phyloP scores from a whole-genome alignment of 2,888 invertebrate species.

The Protophormia terraenovae region DNA sequence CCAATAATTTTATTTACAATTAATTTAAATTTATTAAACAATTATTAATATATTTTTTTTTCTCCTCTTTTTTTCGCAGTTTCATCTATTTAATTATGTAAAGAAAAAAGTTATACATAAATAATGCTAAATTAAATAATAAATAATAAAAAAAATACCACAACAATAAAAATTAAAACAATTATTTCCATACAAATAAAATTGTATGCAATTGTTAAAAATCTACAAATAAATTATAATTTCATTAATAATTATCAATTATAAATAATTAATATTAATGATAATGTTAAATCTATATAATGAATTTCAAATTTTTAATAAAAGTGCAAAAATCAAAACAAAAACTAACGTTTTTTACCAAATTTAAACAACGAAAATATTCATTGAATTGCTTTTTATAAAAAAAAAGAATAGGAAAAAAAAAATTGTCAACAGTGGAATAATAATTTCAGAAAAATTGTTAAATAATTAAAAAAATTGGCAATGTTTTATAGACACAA shows the following conservation, averaged over 20 bases:
- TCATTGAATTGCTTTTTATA: background rate
- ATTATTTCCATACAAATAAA: background rate
- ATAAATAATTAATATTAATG: conserved; percentile 12
- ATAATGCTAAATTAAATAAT: background rate
- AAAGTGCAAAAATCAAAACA: conserved; percentile 20
- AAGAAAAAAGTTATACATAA: background rate
- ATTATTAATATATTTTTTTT: background rate
- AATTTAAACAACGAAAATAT: conserved; percentile 28
- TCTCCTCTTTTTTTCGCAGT: conserved; percentile 20
- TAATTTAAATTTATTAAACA: background rate
- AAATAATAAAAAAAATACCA: background rate
- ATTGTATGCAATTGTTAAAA: background rate
- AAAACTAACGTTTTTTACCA: conserved; percentile 38
- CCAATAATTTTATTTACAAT: background rate
- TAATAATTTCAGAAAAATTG: conserved; percentile 3
- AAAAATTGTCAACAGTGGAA: conserved; percentile 7
- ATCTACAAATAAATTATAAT: background rate
- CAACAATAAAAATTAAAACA: too few relatives aligned
- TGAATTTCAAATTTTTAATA: conserved; percentile 26
- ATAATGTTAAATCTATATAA: conserved; percentile 34
- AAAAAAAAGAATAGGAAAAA: background rate
- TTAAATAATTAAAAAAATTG: conserved; percentile 19
- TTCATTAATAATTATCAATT: background rate
- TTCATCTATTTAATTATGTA: conserved; percentile 9
- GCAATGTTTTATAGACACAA: conserved; percentile 58